Evolutionary conservation across 1,140 invertebrate species (phyloP).

Genomic region (Armadillidium nasatum): DNA sequence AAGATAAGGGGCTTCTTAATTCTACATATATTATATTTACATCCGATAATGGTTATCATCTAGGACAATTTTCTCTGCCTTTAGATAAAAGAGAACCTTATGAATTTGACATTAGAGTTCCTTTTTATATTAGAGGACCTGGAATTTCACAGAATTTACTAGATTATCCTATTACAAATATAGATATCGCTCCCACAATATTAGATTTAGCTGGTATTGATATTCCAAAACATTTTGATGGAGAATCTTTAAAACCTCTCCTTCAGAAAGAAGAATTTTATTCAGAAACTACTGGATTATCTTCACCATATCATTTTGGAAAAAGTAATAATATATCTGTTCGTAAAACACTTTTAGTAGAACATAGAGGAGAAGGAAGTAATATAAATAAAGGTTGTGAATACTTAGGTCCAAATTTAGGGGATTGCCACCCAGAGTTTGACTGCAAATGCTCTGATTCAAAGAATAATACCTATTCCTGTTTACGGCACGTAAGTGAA

Average conservation of each 20-base stretch:
- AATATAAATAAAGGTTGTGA: conserved; percentile 46
- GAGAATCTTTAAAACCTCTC: conserved; percentile 56
- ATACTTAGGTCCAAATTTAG: conserved; percentile 45
- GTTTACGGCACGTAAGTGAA: conserved; percentile 60
- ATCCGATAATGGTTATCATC: conserved; percentile 84
- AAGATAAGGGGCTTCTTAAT: conserved; percentile 54
- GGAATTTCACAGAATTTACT: conserved; percentile 54
- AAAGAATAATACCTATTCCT: conserved; percentile 76
- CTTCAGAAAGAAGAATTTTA: conserved; percentile 29
- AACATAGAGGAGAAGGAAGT: conserved; percentile 69
- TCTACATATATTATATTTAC: conserved; percentile 77
- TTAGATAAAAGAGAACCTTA: conserved; percentile 84
- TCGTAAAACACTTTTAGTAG: conserved; percentile 58
- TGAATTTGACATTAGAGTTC: conserved; percentile 78
- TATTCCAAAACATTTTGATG: conserved; percentile 60
- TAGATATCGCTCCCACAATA: conserved; percentile 78
- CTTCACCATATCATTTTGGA: too few relatives aligned
- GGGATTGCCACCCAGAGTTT: conserved; percentile 62
- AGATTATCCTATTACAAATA: conserved; percentile 61
- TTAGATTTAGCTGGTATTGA: conserved; percentile 57
- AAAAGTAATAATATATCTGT: background rate
- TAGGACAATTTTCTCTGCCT: conserved; percentile 71
- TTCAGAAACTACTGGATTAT: too few relatives aligned
- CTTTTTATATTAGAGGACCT: conserved; percentile 73
- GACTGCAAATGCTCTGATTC: conserved; percentile 77